Evolutionary conservation across 2,888 invertebrate species (phyloP).

Genomic region (Caenorhabditis sulstoni): DNA sequence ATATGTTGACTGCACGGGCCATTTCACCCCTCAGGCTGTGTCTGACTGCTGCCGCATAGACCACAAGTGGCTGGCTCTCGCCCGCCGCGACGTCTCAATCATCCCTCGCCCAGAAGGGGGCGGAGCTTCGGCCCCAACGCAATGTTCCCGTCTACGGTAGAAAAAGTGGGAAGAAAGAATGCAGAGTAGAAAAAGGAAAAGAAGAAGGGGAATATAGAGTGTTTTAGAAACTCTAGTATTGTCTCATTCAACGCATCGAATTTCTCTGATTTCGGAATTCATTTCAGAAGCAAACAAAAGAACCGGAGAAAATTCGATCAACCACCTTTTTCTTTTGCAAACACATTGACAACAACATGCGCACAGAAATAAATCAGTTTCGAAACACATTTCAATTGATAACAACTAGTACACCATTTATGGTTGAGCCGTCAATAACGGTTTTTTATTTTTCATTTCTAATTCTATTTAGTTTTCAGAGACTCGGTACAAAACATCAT

Average conservation of each 20-base stretch:
- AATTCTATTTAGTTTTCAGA: too few species aligned
- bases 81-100: conserved; percentile 57
- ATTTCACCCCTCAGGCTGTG: conserved; percentile 61
- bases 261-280: conserved; percentile 22
- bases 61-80: conserved; percentile 60
- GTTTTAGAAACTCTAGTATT: conserved; percentile 35
- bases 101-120: conserved; percentile 57
- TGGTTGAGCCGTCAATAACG: too few species aligned
- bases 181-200: background rate
- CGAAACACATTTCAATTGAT: too few species aligned
- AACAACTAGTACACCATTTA: too few species aligned
- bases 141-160: conserved; percentile 60
- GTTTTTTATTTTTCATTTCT: too few species aligned
- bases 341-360: too few species aligned
- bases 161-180: conserved; percentile 43
- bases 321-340: too few species aligned
- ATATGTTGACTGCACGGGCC: conserved; percentile 65
- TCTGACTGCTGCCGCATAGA: conserved; percentile 59
- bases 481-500: too few species aligned
- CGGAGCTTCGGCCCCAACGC: conserved; percentile 43
- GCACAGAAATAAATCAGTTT: too few species aligned
- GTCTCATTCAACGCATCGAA: conserved; percentile 22
- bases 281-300: conserved; percentile 7
- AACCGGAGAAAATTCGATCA: background rate
- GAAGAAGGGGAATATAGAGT: conserved; percentile 18